Base-by-base conservation (phyloP, 1,140 invertebrate genomes). In the Ptiloglossa arizonensis region DNA sequence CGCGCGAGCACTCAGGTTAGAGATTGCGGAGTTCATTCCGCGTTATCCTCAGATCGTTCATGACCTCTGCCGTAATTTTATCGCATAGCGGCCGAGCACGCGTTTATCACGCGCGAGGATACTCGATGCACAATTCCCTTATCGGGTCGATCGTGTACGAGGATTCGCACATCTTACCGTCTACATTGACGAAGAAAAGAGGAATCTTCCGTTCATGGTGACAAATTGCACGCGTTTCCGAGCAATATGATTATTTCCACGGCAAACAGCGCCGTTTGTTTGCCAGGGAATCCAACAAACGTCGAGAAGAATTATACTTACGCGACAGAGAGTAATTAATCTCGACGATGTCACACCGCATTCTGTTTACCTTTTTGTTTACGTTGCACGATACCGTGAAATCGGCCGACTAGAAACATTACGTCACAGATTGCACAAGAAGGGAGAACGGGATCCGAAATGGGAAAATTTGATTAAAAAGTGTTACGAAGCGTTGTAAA, bases 61-160 rank as follows among this genome's bases (percentile, higher is more conserved):
- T 71, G 57, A 77, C 75, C 67, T 41, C 68, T 63, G 70, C 71
- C 67, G 38, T 60, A 38, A 1, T 46, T 77, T 77, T 44, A 77
- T 77, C 75, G 35, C 24, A n/a, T 32, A 27, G 0, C 54, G 6
- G 44, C 0, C 9, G 48, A 13, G 56, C 74, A 77, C n/a, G 70
- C 57, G 17, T 77, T 62, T 52, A 44, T 77, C 74, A 77, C 74
- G 74, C 70, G 74, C 8, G 70, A 69, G 57, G n/a, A 62, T 44
- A 77, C 54, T 76, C 32, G 56, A 11, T 17, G 22, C 1, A 2
- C 9, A 32, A 19, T 48, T 57, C 50, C 38, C 24, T 64, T 74
- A 74, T 74, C 71, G n/a, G 11, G 4, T 9, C 4, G 6, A 24
- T 57, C 2, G n/a, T n/a, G n/a, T n/a, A n/a, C 52, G 22, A 46